Evolutionary conservation across 2,797 vertebrate species (phyloP).

Genomic region (Cirrhinus mrigala): DNA sequence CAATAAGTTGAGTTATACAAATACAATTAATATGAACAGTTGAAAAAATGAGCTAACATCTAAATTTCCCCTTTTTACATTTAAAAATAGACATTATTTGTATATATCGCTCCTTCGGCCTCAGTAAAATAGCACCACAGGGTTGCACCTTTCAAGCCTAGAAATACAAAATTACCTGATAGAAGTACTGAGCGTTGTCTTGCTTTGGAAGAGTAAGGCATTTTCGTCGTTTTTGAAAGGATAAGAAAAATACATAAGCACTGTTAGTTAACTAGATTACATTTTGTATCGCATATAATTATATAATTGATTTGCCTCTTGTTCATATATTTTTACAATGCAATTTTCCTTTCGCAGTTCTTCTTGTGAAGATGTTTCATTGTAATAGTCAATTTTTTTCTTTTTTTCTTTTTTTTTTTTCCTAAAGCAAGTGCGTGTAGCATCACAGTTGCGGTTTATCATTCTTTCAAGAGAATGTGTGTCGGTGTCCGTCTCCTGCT

Average conservation of each 20-base stretch:
- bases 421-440: constrained; percentile 78
- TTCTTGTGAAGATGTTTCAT: not conserved
- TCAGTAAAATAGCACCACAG: constrained; percentile 77
- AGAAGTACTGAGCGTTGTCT: constrained; percentile 68
- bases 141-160: constrained; percentile 71
- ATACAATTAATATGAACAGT: constrained; percentile 86
- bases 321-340: constrained; percentile 49
- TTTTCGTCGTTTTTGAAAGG: constrained; percentile 76
- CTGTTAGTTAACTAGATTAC: constrained; percentile 82
- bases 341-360: constrained; percentile 56
- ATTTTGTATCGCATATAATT: constrained; percentile 74
- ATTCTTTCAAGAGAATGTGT: constrained; percentile 67
- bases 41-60: constrained; percentile 73
- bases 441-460: constrained; percentile 79
- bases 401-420: constrained; percentile 48
- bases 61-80: constrained; percentile 84
- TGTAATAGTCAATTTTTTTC: constrained; percentile 57
- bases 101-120: constrained; percentile 65
- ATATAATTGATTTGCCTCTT: constrained; percentile 48
- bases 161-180: constrained; percentile 78
- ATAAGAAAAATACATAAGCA: constrained; percentile 82
- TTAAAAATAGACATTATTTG: constrained; percentile 73
- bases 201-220: constrained; percentile 92
- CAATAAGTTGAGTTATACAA: constrained; percentile 87
- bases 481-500: constrained; percentile 59